These are phyloP conservation scores for Ceriagrion tenellum DNA, from an alignment of 2,888 invertebrate species.

Conservation along the genomic window DNA sequence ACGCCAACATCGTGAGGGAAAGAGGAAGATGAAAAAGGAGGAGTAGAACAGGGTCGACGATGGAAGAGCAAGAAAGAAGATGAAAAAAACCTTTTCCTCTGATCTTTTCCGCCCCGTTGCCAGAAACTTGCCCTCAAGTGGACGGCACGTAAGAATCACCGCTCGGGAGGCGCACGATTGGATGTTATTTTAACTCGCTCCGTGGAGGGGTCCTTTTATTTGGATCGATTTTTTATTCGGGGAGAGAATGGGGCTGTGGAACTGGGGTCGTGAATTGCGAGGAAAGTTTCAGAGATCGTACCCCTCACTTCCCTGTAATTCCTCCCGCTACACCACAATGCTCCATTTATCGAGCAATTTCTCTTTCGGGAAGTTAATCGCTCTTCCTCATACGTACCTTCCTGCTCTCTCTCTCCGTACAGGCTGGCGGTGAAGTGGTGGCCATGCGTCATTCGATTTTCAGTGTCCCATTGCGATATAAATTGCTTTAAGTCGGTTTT, in stretches of 20 bases:
- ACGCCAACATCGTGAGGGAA: too few relatives aligned
- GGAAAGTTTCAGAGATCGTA: not conserved
- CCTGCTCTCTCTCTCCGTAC: not conserved
- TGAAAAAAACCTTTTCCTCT: not conserved
- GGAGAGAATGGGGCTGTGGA: not conserved
- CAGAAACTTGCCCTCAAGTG: not conserved
- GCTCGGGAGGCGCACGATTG: not conserved
- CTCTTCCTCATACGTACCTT: not conserved
- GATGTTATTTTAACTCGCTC: constrained; percentile 23
- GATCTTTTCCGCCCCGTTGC: not conserved
- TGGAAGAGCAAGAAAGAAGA: not conserved
- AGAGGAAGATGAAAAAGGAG: too few relatives aligned
- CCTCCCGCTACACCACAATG: not conserved
- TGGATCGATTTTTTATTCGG: not conserved
- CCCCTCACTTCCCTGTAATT: not conserved
- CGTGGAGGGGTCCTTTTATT: not conserved
- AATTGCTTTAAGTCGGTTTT: too few relatives aligned
- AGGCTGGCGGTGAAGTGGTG: too few relatives aligned
- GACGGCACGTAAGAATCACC: not conserved
- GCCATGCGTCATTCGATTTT: too few relatives aligned
- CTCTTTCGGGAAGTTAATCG: not conserved
- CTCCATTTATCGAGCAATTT: not conserved
- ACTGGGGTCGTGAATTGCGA: not conserved
- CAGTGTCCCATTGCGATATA: too few relatives aligned
- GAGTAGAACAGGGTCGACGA: not conserved